These are phyloP conservation scores for Mixornis gularis DNA, from an alignment of 2,113 vertebrate species.

Conservation along the genomic window DNA sequence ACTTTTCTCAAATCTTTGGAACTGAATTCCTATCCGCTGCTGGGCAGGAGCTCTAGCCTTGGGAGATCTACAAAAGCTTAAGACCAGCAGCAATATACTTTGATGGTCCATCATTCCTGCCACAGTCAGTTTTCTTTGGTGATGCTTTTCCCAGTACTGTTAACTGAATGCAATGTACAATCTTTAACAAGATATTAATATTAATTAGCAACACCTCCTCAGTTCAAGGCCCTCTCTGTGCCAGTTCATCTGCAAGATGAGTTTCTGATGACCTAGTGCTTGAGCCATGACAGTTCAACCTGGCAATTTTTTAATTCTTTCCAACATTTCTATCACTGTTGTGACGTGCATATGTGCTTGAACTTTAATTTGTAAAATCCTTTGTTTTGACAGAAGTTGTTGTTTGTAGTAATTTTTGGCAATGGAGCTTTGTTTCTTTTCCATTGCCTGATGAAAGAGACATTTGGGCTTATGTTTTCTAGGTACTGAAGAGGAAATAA, in stretches of 20 bases:
- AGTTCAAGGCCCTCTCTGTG: neutral
- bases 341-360: neutral
- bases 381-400: neutral
- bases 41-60: neutral
- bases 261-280: neutral
- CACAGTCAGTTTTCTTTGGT: neutral
- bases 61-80: neutral
- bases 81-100: neutral
- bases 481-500: neutral
- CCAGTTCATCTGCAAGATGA: neutral
- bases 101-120: neutral
- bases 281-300: neutral
- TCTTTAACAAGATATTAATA: neutral
- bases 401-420: neutral
- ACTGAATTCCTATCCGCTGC: neutral
- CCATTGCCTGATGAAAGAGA: neutral
- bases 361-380: neutral
- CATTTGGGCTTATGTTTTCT: neutral
- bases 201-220: neutral
- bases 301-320: neutral
- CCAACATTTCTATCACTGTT: neutral
- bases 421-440: neutral
- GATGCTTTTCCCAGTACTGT: neutral
- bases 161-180: neutral
- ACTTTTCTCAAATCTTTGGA: neutral